phyloP scores from a whole-genome alignment of 2,797 vertebrate species.

The Micropoecilia bifurca region DNA sequence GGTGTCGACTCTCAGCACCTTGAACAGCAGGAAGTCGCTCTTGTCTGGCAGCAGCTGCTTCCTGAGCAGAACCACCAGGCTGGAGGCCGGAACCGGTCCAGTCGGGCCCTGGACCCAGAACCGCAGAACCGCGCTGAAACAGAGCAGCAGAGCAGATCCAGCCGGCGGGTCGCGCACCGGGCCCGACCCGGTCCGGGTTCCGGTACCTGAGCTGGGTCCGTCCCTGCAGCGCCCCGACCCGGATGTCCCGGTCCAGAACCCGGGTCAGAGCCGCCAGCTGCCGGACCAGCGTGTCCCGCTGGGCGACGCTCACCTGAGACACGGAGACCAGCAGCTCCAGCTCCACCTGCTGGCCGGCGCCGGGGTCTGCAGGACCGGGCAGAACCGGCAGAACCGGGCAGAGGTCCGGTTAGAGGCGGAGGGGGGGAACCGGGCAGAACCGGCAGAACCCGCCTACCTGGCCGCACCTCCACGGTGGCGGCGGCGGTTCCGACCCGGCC shows the following conservation, averaged over 20 bases:
- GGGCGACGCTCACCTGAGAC: conserved; percentile 87
- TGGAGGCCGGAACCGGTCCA: conserved; percentile 79
- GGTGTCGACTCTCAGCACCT: conserved; percentile 88
- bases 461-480: conserved; percentile 89
- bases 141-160: neutral
- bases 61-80: conserved; percentile 81
- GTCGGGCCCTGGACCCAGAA: conserved; percentile 85
- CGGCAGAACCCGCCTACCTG: conserved; percentile 77
- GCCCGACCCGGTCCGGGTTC: too few species aligned
- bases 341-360: conserved; percentile 87
- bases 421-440: too few species aligned
- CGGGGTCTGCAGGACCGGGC: conserved; percentile 85
- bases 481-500: conserved; percentile 84
- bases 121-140: conserved; percentile 83
- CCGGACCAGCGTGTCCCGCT: conserved; percentile 87
- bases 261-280: conserved; percentile 89
- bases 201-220: conserved; percentile 89
- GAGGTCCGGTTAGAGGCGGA: too few species aligned
- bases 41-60: conserved; percentile 86
- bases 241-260: conserved; percentile 86
- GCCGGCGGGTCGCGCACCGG: too few species aligned
- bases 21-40: conserved; percentile 88
- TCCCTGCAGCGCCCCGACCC: conserved; percentile 85
- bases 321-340: conserved; percentile 88
- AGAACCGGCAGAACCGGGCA: too few species aligned